Percentiles rank a stretch among this genome's conserved stretches.
phyloP scores from a whole-genome alignment of 2,113 vertebrate species.

The Sterrhoptilus dennistouni region DNA sequence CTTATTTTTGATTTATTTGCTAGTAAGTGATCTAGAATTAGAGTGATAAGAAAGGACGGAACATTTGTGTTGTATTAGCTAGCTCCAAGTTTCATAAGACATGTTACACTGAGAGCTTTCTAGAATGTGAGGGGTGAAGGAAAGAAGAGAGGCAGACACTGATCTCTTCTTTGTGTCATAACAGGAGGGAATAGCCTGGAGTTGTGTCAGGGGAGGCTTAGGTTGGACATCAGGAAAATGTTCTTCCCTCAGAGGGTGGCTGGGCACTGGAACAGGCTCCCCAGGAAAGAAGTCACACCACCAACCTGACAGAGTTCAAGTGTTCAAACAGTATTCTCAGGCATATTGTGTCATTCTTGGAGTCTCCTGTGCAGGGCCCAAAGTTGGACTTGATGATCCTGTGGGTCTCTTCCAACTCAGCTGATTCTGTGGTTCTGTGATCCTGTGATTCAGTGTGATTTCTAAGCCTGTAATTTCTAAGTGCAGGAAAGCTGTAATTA shows the following conservation, averaged over 20 bases:
- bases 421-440: neutral
- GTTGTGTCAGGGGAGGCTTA: neutral
- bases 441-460: neutral
- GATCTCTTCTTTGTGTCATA: neutral
- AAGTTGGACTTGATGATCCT: neutral
- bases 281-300: neutral
- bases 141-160: neutral
- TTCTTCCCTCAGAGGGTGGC: fast-evolving
- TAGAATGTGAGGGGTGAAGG: neutral
- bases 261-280: neutral
- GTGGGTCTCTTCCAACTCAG: neutral
- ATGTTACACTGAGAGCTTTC: neutral
- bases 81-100: neutral
- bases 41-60: neutral
- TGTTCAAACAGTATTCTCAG: neutral
- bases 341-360: neutral
- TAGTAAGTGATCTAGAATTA: neutral
- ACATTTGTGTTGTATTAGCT: neutral
- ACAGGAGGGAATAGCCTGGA: neutral
- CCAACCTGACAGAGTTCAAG: neutral
- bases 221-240: fast-evolving
- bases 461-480: neutral
- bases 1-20: neutral
- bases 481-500: neutral
- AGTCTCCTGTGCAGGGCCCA: neutral